Percentiles rank a stretch among this genome's conserved stretches.
phyloP scores from a whole-genome alignment of 2,888 invertebrate genomes.

The Rhaphigaster nebulosa region DNA sequence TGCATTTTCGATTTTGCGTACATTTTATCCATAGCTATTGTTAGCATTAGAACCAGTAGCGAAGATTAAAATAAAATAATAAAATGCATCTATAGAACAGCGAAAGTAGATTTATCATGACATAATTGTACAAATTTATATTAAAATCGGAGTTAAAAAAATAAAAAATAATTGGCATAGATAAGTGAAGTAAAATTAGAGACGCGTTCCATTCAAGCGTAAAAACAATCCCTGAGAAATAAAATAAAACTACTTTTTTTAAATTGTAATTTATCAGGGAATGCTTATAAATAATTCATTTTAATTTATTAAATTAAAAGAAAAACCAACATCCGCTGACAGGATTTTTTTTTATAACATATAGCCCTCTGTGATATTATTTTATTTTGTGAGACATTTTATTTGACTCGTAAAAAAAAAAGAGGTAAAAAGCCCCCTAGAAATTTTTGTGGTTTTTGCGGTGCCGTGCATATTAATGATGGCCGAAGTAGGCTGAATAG shows the following conservation, averaged over 20 bases:
- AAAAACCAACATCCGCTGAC: constrained; percentile 4
- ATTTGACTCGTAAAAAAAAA: constrained; percentile 11
- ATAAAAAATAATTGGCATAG: no score
- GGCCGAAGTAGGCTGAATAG: background rate
- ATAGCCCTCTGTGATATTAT: background rate
- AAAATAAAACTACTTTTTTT: background rate
- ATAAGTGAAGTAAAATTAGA: background rate
- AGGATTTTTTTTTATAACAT: constrained; percentile 15
- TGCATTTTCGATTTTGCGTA: no score
- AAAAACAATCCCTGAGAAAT: background rate
- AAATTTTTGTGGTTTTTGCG: constrained; percentile 47
- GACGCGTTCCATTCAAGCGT: background rate
- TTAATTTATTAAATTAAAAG: background rate
- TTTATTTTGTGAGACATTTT: background rate
- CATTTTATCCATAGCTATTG: no score
- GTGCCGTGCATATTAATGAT: constrained; percentile 36
- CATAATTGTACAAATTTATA: no score
- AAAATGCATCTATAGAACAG: no score
- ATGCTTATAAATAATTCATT: constrained; percentile 22
- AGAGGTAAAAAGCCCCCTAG: background rate
- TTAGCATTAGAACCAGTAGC: no score
- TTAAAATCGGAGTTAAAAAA: no score
- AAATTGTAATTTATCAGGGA: background rate
- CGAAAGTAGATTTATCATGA: no score
- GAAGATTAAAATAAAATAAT: no score